These are phyloP conservation scores for Siniperca undulata DNA, from an alignment of 2,797 vertebrate genomes.

Conservation along the genomic window DNA sequence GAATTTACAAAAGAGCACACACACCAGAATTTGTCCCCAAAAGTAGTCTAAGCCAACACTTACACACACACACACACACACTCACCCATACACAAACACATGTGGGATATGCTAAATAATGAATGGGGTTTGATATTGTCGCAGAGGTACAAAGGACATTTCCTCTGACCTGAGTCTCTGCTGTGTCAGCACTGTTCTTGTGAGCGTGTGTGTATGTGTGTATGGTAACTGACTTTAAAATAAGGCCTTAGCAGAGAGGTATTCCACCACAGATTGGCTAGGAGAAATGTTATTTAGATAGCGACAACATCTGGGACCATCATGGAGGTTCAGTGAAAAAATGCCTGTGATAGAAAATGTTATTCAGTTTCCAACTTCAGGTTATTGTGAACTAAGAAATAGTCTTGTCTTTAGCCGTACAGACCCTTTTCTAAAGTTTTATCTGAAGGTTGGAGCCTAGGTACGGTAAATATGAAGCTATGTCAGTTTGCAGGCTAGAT, in stretches of 20 bases:
- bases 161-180: constrained; percentile 59
- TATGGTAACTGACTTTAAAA: constrained; percentile 33
- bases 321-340: neutral
- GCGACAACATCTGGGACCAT: no score
- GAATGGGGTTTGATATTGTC: constrained; percentile 51
- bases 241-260: constrained; percentile 15
- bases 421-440: neutral
- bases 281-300: constrained; percentile 1
- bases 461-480: no score
- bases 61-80: neutral
- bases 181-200: constrained; percentile 57
- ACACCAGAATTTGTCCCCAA: neutral
- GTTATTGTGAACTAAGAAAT: neutral
- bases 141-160: constrained; percentile 57
- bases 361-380: neutral
- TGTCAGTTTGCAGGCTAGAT: no score
- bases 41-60: no score
- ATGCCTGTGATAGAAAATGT: neutral
- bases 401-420: neutral
- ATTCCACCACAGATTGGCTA: neutral
- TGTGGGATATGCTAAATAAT: constrained; percentile 54
- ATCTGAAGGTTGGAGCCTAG: neutral
- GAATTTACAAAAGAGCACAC: neutral
- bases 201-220: constrained; percentile 23
- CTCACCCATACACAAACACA: constrained; percentile 8